These are phyloP conservation scores for Ibidorhyncha struthersii DNA, from an alignment of 2,113 vertebrate genomes.

Conservation along the genomic window DNA sequence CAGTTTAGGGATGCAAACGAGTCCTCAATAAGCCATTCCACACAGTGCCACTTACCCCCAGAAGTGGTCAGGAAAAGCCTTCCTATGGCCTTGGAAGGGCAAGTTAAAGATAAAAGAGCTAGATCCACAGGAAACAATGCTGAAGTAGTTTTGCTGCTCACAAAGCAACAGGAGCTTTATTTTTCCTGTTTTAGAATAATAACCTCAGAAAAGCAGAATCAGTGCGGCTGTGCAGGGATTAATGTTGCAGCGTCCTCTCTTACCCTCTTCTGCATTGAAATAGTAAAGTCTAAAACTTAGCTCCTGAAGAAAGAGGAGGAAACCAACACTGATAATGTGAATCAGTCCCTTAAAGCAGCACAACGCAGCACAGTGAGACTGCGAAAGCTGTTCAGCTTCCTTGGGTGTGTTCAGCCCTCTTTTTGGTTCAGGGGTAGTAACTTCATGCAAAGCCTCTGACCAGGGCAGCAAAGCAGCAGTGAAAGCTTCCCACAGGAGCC, in stretches of 20 bases:
- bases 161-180: not conserved
- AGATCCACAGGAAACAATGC: not conserved
- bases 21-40: not conserved
- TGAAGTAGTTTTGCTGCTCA: not conserved
- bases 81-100: not conserved
- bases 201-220: not conserved
- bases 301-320: not conserved
- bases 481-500: not conserved
- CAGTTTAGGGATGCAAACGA: not conserved
- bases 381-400: not conserved
- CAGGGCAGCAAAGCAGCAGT: not conserved
- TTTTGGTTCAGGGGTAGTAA: not conserved
- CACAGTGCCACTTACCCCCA: not conserved
- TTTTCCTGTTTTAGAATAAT: not conserved
- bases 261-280: not conserved
- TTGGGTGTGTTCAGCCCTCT: not conserved
- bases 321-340: not conserved
- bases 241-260: not conserved
- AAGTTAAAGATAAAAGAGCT: not conserved
- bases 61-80: not conserved
- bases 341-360: not conserved
- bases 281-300: not conserved
- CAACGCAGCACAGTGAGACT: fast-evolving
- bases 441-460: not conserved
- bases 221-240: not conserved